phyloP scores from a whole-genome alignment of 1,140 invertebrate species.

The Drosophila eugracilis region DNA sequence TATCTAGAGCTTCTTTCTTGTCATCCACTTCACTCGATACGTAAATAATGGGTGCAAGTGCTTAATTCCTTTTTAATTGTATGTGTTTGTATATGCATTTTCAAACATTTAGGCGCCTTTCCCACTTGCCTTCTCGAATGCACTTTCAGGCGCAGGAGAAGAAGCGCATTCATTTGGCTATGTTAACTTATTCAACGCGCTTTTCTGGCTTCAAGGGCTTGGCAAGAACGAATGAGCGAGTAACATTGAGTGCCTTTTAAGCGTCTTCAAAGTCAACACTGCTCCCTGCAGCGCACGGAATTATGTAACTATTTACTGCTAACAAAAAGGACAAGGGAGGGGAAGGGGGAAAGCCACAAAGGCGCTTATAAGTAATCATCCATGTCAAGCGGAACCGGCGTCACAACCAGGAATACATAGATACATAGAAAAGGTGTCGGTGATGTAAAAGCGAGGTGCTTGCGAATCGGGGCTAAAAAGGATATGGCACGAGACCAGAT shows the following conservation, averaged over 20 bases:
- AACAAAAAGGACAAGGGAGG: slow-evolving; percentile 35
- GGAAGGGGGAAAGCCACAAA: not conserved
- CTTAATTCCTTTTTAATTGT: slow-evolving; percentile 79
- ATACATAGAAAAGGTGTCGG: not conserved
- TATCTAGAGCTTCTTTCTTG: not conserved
- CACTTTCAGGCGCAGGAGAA: slow-evolving; percentile 2
- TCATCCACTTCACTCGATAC: slow-evolving; percentile 53
- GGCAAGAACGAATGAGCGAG: slow-evolving; percentile 28
- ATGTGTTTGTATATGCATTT: slow-evolving; percentile 80
- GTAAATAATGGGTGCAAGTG: slow-evolving; percentile 70
- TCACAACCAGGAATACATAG: slow-evolving; percentile 1
- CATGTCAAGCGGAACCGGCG: slow-evolving; percentile 22
- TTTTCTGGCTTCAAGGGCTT: slow-evolving; percentile 58
- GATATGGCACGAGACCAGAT: not conserved
- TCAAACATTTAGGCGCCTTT: slow-evolving; percentile 62
- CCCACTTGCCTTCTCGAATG: slow-evolving; percentile 8
- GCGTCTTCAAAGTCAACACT: slow-evolving; percentile 80
- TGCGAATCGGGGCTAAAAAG: not conserved
- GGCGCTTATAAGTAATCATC: slow-evolving; percentile 47
- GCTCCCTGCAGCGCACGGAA: slow-evolving; percentile 35
- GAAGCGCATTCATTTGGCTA: slow-evolving; percentile 69
- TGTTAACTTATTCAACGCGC: slow-evolving; percentile 81
- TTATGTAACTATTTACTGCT: slow-evolving; percentile 79
- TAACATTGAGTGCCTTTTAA: slow-evolving; percentile 75
- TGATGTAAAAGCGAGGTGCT: not conserved